Evolutionary conservation across 2,113 vertebrate genomes (phyloP), one percentile per base, ranked within the genome.

Genomic region (Collichthys lucidus): DNA sequence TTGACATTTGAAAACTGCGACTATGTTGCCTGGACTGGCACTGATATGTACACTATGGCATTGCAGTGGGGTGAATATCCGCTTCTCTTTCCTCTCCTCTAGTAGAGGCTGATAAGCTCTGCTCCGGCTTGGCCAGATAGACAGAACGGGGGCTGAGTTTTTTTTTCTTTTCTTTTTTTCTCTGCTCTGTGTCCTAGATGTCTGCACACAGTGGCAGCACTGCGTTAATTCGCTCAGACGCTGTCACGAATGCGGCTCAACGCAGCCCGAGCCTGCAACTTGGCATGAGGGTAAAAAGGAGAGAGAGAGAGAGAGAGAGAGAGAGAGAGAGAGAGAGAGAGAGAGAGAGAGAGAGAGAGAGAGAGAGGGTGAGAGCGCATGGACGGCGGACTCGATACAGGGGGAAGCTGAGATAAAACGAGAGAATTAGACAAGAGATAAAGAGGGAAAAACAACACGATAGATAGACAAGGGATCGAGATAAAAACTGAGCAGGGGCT

Each of bases 221-320:
- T 74, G 85, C 82, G 67, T 82, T 90, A 87, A 93, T 93, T 91
- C 85, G 60, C 84, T 93, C 88, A 86, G 91, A 93, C 70, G 50
- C 77, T 47, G 90, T 92, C 91, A 91, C 89, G 64, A 93, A 91
- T 65, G 84, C 70, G 70, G 86, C 91, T 90, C 84, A 85, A 81
- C 65, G 74, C 46, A 75, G 75, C 82, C 64, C 17, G 20, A 84
- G 87, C 84, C 52, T 61, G 67, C 52, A 24, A 87, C 80, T 89
- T 88, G 85, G 87, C 86, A 86, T 82, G 64, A 75, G 70, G 82
- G 71, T 35, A 26, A 31, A 59, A 72, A 50, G 22, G 22, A 67
- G 77, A 46, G 69, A 4, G 56, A 47, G 67, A 12, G 29, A n/a
- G 19, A 67, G 69, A 46, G 70, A 57, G 55, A 24, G 53, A 62